Base-by-base conservation (phyloP, 2,113 vertebrate genomes). In the Podiceps cristatus region DNA sequence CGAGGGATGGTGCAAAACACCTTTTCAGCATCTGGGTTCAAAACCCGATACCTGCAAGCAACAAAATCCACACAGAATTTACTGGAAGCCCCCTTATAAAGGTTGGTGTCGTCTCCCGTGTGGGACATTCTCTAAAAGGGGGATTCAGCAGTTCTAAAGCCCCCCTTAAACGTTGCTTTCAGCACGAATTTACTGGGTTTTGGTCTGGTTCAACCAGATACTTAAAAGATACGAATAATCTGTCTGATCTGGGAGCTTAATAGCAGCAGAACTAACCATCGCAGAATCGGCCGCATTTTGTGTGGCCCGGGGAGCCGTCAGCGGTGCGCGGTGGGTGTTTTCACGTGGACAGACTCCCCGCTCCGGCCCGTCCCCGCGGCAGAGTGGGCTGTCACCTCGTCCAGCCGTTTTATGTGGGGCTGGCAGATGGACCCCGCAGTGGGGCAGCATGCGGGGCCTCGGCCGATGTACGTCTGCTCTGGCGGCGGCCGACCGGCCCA, bases 281-380 rank as follows among this genome's bases (percentile, higher is more conserved):
- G 3, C 19, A 37, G 62, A 2, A 13, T 2, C 1, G 0, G 40
- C 44, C 18, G 73, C 1, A 0, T 42, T 33, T 7, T 4, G 55
- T 10, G 59, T 1, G 35, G 56, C 49, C 17, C n/a, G 6, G 64
- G 86, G 14, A 53, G 53, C 10, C 1, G 45, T 4, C 18, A 1
- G 60, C 5, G 12, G 22, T 3, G 40, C 2, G 1, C n/a, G 7
- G 50, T 0, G 25, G 8, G 13, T 13, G 28, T 4, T 44, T 18
- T 13, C 28, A 37, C 3, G 2, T 7, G 88, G 59, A 27, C 37
- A 4, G 47, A 1, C 37, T 53, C 40, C 9, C 28, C 25, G 50
- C 63, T 42, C n/a, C 6, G 7, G 5, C 22, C 31, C 9, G 5
- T 17, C 40, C 35, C 5, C 2, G 2, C 8, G 3, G 27, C 2